phyloP scores from a whole-genome alignment of 2,113 vertebrate genomes.

The Bubo scandiacus region DNA sequence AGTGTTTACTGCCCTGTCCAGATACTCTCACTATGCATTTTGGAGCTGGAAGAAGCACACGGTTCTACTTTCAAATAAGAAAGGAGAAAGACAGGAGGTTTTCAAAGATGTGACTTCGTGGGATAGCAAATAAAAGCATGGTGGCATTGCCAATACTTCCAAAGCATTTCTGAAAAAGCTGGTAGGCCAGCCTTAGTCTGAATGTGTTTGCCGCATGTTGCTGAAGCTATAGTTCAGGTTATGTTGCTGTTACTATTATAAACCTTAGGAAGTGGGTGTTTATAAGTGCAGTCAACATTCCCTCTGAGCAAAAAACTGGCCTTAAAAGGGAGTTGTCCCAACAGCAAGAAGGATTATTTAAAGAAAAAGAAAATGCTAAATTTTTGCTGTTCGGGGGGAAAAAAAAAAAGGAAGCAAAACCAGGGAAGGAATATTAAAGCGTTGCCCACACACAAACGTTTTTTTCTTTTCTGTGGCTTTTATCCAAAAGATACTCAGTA shows the following conservation, averaged over 20 bases:
- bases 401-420: not conserved
- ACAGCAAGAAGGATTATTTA: slow-evolving; percentile 55
- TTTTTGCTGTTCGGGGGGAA: not conserved
- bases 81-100: not conserved
- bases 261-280: slow-evolving; percentile 66
- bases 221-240: slow-evolving; percentile 46
- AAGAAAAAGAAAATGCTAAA: slow-evolving; percentile 41
- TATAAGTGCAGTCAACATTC: slow-evolving; percentile 59
- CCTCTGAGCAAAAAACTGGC: slow-evolving; percentile 50
- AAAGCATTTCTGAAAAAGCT: not conserved
- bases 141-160: not conserved
- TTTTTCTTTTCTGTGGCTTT: not conserved
- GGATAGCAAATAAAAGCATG: not conserved
- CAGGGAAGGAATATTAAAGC: not conserved
- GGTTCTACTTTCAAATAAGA: not conserved
- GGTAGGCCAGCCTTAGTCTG: not conserved
- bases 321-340: slow-evolving; percentile 63
- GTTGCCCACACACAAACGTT: not conserved
- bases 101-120: not conserved
- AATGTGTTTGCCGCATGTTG: not conserved
- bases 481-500: not conserved
- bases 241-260: slow-evolving; percentile 59
- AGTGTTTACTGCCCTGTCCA: not conserved
- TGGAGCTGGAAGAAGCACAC: not conserved
- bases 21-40: not conserved